These are phyloP conservation scores for Epsilonema sp. DNA, from an alignment of 2,888 invertebrate species.

Conservation along the genomic window DNA sequence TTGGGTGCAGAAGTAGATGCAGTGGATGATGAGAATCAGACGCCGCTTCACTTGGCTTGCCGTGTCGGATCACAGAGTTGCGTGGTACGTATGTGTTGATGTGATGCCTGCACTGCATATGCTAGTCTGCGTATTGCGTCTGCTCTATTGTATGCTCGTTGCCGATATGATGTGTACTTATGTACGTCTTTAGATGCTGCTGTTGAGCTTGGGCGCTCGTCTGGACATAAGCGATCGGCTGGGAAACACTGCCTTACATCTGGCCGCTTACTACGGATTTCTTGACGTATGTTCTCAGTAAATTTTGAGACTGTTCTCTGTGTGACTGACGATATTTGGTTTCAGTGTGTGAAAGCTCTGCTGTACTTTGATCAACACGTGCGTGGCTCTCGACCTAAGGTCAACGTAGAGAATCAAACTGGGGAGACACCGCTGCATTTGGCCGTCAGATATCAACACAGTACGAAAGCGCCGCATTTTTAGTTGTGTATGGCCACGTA, in stretches of 20 bases:
- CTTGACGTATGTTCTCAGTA: background rate
- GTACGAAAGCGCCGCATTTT: too few relatives aligned
- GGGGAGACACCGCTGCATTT: conserved; percentile 1
- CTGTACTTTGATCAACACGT: background rate
- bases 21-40: background rate
- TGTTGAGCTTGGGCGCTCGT: background rate
- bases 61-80: background rate
- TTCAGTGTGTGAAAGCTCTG: background rate
- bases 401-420: background rate
- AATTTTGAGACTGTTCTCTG: background rate
- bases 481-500: too few relatives aligned
- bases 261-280: background rate
- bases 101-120: background rate
- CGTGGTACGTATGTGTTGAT: too few relatives aligned
- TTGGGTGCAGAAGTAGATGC: background rate
- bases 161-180: background rate
- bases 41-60: background rate
- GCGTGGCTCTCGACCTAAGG: background rate
- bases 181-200: background rate
- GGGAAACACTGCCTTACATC: background rate
- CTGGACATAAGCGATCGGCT: background rate
- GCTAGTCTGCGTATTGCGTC: background rate
- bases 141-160: background rate
- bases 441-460: background rate
- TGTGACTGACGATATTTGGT: too few relatives aligned